These are phyloP conservation scores for Scytalopus superciliaris DNA, from an alignment of 2,113 vertebrate genomes.

Conservation along the genomic window DNA sequence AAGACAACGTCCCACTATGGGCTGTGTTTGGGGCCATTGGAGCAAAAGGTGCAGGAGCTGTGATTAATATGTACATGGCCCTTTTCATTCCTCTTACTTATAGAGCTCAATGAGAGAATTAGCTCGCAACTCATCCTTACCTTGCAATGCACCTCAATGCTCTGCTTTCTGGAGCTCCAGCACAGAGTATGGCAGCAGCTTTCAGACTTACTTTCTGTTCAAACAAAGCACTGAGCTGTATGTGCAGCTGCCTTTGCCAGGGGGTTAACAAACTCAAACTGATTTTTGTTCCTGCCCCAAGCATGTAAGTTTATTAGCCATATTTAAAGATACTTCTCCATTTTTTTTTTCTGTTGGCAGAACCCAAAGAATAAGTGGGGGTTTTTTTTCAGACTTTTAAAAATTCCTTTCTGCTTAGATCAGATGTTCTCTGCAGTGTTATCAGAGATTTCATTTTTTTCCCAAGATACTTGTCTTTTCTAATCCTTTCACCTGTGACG, in stretches of 20 bases:
- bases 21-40: not conserved
- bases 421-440: not conserved
- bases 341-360: not conserved
- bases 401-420: conserved; percentile 9
- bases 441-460: not conserved
- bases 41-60: not conserved
- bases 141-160: not conserved
- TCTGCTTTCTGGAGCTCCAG: not conserved
- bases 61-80: not conserved
- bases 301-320: not conserved
- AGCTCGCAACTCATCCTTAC: not conserved
- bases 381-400: not conserved
- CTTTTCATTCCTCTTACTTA: not conserved
- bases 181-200: not conserved
- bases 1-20: not conserved
- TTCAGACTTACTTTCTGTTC: not conserved
- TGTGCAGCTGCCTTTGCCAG: not conserved
- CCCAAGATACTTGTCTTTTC: not conserved
- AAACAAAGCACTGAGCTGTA: not conserved
- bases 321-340: not conserved
- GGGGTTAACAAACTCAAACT: not conserved
- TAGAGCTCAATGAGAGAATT: not conserved
- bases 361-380: not conserved
- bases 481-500: not conserved
- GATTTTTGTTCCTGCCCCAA: not conserved